Evolutionary conservation across 2,888 invertebrate genomes (phyloP).

Genomic region (Micoletzkya japonica): DNA sequence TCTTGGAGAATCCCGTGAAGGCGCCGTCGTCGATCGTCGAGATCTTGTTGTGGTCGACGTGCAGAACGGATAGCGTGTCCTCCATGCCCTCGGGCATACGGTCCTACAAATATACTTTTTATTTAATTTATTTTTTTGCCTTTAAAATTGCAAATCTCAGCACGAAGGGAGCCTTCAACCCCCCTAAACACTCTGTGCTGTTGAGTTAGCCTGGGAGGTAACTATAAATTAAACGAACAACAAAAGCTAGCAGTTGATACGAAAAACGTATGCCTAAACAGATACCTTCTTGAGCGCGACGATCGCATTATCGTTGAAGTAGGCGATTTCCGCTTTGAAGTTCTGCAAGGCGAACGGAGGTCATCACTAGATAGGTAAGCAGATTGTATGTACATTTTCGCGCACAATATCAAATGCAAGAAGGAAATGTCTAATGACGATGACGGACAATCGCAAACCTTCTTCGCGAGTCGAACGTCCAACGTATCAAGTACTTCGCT

Average conservation of each 20-base stretch:
- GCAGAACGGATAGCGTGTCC: conserved; percentile 30
- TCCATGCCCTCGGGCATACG: conserved; percentile 35
- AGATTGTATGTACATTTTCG: no score
- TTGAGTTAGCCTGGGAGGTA: no score
- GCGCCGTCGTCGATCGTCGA: conserved; percentile 32
- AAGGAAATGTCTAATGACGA: no score
- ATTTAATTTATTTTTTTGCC: neutral
- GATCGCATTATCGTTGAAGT: conserved; percentile 36
- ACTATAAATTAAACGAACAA: no score
- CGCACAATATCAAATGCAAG: no score
- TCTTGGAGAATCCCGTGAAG: conserved; percentile 19
- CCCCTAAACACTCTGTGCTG: no score
- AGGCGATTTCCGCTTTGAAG: conserved; percentile 32
- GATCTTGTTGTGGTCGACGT: conserved; percentile 35
- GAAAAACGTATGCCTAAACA: neutral
- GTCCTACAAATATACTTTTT: conserved; percentile 29
- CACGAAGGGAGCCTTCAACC: neutral
- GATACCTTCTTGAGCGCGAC: neutral
- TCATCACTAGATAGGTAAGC: no score
- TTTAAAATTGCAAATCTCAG: neutral
- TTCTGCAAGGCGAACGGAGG: no score
- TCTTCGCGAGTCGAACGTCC: neutral
- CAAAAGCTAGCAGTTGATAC: no score
- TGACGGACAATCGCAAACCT: no score
- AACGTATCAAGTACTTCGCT: neutral